These are phyloP conservation scores for Drosophila macrospina DNA, from an alignment of 2,888 invertebrate species.

Conservation along the genomic window DNA sequence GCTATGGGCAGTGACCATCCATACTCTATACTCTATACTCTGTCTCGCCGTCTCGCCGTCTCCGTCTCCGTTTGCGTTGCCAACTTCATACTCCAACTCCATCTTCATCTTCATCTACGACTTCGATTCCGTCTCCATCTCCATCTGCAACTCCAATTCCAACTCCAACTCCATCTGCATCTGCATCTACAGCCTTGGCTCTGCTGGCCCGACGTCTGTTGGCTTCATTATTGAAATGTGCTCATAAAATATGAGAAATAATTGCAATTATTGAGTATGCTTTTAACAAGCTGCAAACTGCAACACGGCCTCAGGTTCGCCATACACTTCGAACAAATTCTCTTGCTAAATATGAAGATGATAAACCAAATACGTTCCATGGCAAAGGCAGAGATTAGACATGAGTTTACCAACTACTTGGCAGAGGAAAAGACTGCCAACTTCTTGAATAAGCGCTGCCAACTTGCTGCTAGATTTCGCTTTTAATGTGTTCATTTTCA, in stretches of 20 bases:
- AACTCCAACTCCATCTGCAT: background rate
- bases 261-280: slow-evolving; percentile 74
- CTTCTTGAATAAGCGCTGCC: too few species aligned
- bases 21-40: background rate
- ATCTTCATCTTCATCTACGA: background rate
- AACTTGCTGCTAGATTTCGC: too few species aligned
- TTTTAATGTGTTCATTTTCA: background rate
- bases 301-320: slow-evolving; percentile 12
- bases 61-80: background rate
- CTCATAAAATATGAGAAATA: slow-evolving; percentile 77
- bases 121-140: slow-evolving; percentile 5
- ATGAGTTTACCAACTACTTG: too few species aligned
- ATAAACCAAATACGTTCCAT: too few species aligned
- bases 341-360: background rate
- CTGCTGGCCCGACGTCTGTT: slow-evolving; percentile 20
- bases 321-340: slow-evolving; percentile 33
- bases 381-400: too few species aligned
- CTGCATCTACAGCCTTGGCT: slow-evolving; percentile 9
- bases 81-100: background rate
- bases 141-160: background rate
- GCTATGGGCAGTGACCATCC: slow-evolving; percentile 47
- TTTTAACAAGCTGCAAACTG: slow-evolving; percentile 58
- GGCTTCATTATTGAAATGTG: slow-evolving; percentile 72
- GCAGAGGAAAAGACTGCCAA: too few species aligned
- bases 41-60: slow-evolving; percentile 6